Base-by-base conservation (phyloP, 2,888 invertebrate species). In the Tetanocera ferruginea region DNA sequence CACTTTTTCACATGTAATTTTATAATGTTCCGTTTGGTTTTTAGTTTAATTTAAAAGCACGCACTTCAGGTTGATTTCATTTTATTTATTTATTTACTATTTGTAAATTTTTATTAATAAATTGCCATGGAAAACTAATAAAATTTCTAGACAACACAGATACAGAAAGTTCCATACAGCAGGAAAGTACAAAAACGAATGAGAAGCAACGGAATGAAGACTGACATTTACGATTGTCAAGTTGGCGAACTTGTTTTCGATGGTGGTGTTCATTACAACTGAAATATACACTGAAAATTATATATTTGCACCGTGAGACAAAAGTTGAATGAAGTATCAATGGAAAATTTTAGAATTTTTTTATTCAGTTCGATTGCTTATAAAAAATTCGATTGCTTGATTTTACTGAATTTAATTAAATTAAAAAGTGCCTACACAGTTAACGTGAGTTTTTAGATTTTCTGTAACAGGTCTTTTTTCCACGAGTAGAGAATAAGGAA, bases 21-120 rank as follows among this genome's bases (percentile, higher is more conserved):
- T 11, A 66, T 19, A 3, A 11, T 49, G 28, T 43, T 31, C 5
- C 17, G 8, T 4, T 11, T 51, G 14, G 5, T 23, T 23, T 28
- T 43, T 76, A 49, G n/a, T 64, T 60, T 25, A 57, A 17, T 51
- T 55, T 14, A 57, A 71, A 5, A 23, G 19, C n/a, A 55, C 4
- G n/a, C 17, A 55, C n/a, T 71, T 71, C 14, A 17, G 9, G 11
- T 62, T 52, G 17, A 55, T 62, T 55, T 57, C 25, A 31, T 14
- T 51, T 52, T 51, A 62, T 77, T 23, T 71, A 28, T 57, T 31
- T 17, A 55, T 11, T 73, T 66, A 66, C 11, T 60, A 51, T 77
- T 76, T 64, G n/a, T 66, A 31, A 28, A 75, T 66, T 66, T 75
- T 75, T 75, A 75, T 75, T 75, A 51, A 75, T 75, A 52, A 66